phyloP scores from a whole-genome alignment of 2,888 invertebrate species.

The Leucophenga montana region DNA sequence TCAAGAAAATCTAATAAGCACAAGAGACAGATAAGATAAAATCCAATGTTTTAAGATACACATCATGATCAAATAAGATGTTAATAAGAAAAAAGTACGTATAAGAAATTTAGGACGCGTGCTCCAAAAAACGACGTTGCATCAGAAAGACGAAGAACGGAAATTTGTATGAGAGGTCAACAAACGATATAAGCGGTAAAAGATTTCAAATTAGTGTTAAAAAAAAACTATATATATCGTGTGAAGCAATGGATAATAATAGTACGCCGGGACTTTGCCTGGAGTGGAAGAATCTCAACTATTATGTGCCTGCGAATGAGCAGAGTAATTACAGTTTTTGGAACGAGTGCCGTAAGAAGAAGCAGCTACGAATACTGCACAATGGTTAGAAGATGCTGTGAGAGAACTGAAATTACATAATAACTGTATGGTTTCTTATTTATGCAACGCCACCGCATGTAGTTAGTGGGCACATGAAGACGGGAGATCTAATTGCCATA shows the following conservation, averaged over 20 bases:
- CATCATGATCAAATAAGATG: neutral
- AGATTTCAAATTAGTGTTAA: too few species aligned
- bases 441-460: slow-evolving; percentile 39
- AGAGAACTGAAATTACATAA: slow-evolving; percentile 14
- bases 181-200: too few species aligned
- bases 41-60: slow-evolving; percentile 33
- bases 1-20: too few species aligned
- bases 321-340: slow-evolving; percentile 70
- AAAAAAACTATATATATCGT: neutral
- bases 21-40: slow-evolving; percentile 43
- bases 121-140: too few species aligned
- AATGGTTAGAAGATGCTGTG: slow-evolving; percentile 56
- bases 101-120: neutral
- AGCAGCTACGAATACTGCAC: slow-evolving; percentile 64
- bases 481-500: slow-evolving; percentile 82
- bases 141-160: too few species aligned
- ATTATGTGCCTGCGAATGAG: slow-evolving; percentile 68
- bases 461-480: slow-evolving; percentile 81
- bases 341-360: slow-evolving; percentile 64
- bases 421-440: slow-evolving; percentile 29
- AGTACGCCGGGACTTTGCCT: slow-evolving; percentile 57
- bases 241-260: slow-evolving; percentile 31
- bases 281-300: slow-evolving; percentile 71
- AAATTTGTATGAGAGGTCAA: too few species aligned
- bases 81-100: neutral